Base-by-base conservation (phyloP, 2,888 invertebrate genomes). In the Sphecodes monilicornis region DNA sequence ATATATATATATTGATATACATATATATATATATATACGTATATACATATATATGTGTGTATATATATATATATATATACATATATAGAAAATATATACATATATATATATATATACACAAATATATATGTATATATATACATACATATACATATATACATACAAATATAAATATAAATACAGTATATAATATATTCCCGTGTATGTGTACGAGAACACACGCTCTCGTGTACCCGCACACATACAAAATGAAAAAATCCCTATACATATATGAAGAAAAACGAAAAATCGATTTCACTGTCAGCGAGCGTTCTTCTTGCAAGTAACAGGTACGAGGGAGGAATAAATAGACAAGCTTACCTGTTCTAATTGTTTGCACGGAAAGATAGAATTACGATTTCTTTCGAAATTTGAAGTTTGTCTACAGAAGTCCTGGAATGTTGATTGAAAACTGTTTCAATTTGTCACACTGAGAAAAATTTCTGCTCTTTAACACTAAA, bases 101-200 rank as follows among this genome's bases (percentile, higher is more conserved):
- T 50, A 57, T 43, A 74, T 69, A 74, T 50, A 32, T 46, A 70
- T 29, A 50, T 22, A 39, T 64, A 80, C 64, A 86, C 82, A 36
- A 72, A 78, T 78, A 81, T 78, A 57, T 1, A 26, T 57, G 11
- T 11, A 26, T 57, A 26, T 26, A 26, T 13, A 26, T 26, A 18
- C 18, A 1, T n/a, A 1, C 50, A 26, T 50, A 13, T 64, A 8
- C 32, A 32, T 32, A 8, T 60, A 18, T 32, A 64, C 13, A 8
- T 32, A 18, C 18, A 78, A 6, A 78, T 50, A 79, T n/a, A 29
- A 68, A 71, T 69, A 80, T 70, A 80, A 66, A 66, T 70, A 76
- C 46, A 73, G 50, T 66, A 80, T 77, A 86, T 86, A 41, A 78
- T 72, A 81, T 81, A 81, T 81, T 68, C 68, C 68, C 54, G 36